These are phyloP conservation scores for Pomatostomus ruficeps DNA, from an alignment of 2,113 vertebrate species.

Conservation along the genomic window DNA sequence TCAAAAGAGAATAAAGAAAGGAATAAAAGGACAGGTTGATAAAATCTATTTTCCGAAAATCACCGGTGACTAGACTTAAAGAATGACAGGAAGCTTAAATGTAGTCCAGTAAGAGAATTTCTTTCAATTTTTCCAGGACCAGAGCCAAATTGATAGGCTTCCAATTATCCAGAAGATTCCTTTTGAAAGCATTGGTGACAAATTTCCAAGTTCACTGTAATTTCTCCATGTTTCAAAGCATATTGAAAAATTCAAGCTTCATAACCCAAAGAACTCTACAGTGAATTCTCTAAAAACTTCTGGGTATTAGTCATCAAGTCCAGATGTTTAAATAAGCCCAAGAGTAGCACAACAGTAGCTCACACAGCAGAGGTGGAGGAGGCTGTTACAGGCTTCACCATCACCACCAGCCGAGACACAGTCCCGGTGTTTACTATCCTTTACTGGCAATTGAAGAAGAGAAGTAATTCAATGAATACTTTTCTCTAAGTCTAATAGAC, in stretches of 20 bases:
- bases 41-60: conserved; percentile 27
- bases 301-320: neutral
- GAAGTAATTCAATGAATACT: neutral
- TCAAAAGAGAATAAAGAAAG: conserved; percentile 13
- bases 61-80: neutral
- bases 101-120: neutral
- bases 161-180: neutral
- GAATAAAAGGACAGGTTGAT: conserved; percentile 5
- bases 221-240: neutral
- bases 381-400: neutral
- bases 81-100: conserved; percentile 11
- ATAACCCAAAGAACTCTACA: neutral
- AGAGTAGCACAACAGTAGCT: neutral
- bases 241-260: neutral
- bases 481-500: neutral
- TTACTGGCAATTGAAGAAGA: neutral
- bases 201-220: neutral
- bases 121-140: neutral
- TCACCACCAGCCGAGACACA: neutral
- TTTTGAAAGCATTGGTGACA: neutral
- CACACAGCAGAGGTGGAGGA: neutral
- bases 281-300: neutral
- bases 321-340: neutral
- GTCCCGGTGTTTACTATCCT: neutral
- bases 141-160: neutral